Conservation (phyloP, 1,140 invertebrate genomes). For the Bilobella aurantiaca region DNA sequence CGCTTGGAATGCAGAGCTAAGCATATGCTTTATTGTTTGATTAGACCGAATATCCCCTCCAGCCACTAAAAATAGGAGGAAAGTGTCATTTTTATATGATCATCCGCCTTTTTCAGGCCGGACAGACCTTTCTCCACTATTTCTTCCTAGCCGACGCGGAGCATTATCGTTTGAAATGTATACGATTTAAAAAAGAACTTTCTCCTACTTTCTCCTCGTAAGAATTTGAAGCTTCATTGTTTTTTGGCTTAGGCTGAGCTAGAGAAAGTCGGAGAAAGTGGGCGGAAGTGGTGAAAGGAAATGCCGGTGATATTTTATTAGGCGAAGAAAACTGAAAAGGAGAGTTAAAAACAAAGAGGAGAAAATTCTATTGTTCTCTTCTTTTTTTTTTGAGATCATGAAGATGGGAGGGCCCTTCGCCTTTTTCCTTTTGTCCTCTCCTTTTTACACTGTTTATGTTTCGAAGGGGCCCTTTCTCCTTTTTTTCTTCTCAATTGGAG, state of each 20-base stretch:
- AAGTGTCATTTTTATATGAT: too few species aligned
- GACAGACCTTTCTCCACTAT: too few species aligned
- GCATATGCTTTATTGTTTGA: slow-evolving; percentile 7
- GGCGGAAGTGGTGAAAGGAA: neutral
- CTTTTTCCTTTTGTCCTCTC: too few species aligned
- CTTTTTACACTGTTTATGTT: too few species aligned
- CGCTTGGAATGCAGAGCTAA: neutral
- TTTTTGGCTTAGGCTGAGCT: neutral
- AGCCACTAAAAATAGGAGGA: too few species aligned
- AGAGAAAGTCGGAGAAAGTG: neutral
- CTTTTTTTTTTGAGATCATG: neutral
- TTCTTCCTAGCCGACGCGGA: too few species aligned
- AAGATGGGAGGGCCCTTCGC: too few species aligned
- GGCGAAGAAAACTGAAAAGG: neutral
- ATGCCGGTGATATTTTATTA: neutral
- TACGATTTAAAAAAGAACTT: too few species aligned
- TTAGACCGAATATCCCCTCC: neutral
- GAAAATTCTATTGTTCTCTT: neutral
- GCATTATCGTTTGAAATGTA: too few species aligned
- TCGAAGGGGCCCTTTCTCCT: too few species aligned
- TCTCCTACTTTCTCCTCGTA: neutral
- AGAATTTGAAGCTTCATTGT: neutral
- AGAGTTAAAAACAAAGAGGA: neutral
- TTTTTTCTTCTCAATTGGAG: neutral
- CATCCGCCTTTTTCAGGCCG: too few species aligned